Conservation (phyloP, 2,113 vertebrate species). For the Coturnix japonica region DNA sequence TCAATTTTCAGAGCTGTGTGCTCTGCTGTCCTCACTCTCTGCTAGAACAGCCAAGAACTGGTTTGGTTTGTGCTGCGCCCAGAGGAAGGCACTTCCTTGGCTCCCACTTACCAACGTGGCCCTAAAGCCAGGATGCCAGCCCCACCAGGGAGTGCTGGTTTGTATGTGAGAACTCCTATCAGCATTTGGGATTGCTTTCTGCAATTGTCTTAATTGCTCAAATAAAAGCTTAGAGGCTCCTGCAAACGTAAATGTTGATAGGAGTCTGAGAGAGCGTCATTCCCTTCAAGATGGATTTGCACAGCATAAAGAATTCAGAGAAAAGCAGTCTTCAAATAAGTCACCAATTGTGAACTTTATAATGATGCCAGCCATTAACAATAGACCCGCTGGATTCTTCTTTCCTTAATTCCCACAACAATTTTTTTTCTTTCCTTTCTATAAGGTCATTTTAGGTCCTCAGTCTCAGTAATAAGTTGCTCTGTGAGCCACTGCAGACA, state of each 20-base stretch:
- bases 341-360: constrained; percentile 17
- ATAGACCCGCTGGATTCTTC: not conserved
- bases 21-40: not conserved
- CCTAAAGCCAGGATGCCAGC: not conserved
- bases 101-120: not conserved
- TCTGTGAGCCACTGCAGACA: not conserved
- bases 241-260: not conserved
- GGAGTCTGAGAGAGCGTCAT: not conserved
- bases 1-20: accelerated
- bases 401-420: not conserved
- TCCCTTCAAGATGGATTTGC: not conserved
- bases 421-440: not conserved
- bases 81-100: not conserved
- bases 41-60: constrained; percentile 37
- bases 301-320: not conserved
- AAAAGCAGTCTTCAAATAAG: constrained; percentile 25
- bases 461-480: not conserved
- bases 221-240: not conserved
- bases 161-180: not conserved
- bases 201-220: not conserved
- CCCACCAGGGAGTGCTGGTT: not conserved
- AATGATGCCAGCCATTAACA: constrained; percentile 36
- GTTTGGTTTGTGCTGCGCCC: not conserved
- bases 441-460: constrained; percentile 51
- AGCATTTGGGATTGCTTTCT: constrained; percentile 5